Percentiles rank a stretch among this genome's conserved stretches.
Evolutionary conservation across 2,888 invertebrate species (phyloP).

Genomic region (Erebia aethiops): DNA sequence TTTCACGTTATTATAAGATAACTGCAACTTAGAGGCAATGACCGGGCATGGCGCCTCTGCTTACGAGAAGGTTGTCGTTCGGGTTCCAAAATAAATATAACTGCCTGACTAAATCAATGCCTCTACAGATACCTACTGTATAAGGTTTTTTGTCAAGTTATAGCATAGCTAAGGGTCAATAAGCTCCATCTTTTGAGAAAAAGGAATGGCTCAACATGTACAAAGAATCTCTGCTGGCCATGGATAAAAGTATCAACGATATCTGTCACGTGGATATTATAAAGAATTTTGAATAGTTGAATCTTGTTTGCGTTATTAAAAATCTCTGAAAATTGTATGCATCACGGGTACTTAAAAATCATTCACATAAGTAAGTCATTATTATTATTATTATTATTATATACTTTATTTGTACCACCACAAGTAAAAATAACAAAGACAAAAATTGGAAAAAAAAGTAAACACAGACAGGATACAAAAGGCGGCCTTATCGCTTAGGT

Average conservation of each 20-base stretch:
- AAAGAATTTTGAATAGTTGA: too few relatives aligned
- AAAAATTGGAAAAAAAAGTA: too few relatives aligned
- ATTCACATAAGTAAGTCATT: not conserved
- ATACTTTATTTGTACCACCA: too few relatives aligned
- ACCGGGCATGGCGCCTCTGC: conserved; percentile 64
- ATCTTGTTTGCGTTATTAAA: not conserved
- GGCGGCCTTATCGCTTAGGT: too few relatives aligned
- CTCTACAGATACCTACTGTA: too few relatives aligned
- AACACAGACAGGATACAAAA: too few relatives aligned
- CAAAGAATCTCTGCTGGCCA: too few relatives aligned
- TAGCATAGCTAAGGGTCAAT: not conserved
- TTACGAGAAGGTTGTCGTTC: conserved; percentile 66
- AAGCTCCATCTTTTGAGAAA: not conserved
- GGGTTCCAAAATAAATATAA: conserved; percentile 67
- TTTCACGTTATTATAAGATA: conserved; percentile 72
- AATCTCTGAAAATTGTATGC: not conserved
- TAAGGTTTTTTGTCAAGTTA: not conserved
- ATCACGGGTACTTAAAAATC: not conserved
- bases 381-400: too few relatives aligned
- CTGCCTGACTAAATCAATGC: conserved; percentile 12
- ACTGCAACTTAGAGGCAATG: conserved; percentile 78
- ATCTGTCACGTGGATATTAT: too few relatives aligned
- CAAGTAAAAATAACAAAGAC: too few relatives aligned
- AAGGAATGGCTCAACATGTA: too few relatives aligned
- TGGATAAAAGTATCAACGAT: too few relatives aligned